phyloP scores from a whole-genome alignment of 2,888 invertebrate genomes.

The Beris morrisii region DNA sequence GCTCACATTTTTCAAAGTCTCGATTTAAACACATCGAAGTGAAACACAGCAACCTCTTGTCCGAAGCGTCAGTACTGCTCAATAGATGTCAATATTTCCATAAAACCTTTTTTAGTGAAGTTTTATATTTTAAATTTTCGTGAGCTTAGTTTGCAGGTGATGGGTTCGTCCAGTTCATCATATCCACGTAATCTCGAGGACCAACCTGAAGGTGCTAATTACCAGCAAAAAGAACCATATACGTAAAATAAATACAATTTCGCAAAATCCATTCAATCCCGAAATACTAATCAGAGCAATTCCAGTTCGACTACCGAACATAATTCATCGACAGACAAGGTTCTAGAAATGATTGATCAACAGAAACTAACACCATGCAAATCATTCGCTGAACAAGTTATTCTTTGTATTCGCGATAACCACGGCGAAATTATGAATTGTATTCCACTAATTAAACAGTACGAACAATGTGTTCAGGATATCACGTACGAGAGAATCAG shows the following conservation, averaged over 20 bases:
- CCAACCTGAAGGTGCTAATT: background rate
- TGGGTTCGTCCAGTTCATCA: constrained; percentile 5
- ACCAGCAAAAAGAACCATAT: background rate
- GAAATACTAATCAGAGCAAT: background rate
- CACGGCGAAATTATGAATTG: constrained; percentile 13
- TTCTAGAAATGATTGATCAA: background rate
- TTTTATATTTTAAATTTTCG: too few relatives aligned
- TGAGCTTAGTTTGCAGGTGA: background rate
- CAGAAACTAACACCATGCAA: constrained; percentile 11
- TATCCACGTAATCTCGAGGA: background rate
- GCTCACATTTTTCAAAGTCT: too few relatives aligned
- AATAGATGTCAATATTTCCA: too few relatives aligned
- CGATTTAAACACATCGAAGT: too few relatives aligned
- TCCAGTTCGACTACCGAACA: background rate
- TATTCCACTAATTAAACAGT: constrained; percentile 8
- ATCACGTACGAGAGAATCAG: constrained; percentile 12
- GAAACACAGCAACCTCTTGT: too few relatives aligned
- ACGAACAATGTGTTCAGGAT: constrained; percentile 18
- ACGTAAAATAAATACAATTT: background rate
- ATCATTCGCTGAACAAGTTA: background rate
- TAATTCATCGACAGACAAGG: background rate
- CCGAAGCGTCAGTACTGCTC: too few relatives aligned
- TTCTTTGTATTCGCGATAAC: background rate
- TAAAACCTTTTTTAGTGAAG: too few relatives aligned
- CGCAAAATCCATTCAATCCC: too few relatives aligned